Conservation (phyloP, 2,888 invertebrate genomes). For the Heliconius hortense region DNA sequence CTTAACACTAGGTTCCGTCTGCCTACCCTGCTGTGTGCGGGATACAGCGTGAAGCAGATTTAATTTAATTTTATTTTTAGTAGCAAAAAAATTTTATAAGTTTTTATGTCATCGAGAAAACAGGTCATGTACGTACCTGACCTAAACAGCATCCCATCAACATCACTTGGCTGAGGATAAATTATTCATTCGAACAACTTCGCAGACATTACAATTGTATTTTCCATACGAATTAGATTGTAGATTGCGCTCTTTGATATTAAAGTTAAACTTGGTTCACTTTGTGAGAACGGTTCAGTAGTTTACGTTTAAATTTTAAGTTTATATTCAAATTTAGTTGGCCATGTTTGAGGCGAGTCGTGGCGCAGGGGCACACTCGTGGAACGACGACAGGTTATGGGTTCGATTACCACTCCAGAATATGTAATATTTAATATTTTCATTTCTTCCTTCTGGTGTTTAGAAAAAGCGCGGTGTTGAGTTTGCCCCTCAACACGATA, state of each 20-base stretch:
- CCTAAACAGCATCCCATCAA: slow-evolving; percentile 31
- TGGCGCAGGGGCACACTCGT: too few species aligned
- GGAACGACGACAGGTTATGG: too few species aligned
- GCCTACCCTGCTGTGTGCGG: too few species aligned
- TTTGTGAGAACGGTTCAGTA: background rate
- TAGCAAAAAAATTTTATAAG: background rate
- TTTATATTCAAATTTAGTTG: background rate
- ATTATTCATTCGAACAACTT: slow-evolving; percentile 38
- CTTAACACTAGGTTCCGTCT: too few species aligned
- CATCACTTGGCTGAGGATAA: slow-evolving; percentile 35
- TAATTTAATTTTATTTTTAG: too few species aligned
- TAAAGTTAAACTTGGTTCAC: slow-evolving; percentile 14
- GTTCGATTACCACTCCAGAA: too few species aligned
- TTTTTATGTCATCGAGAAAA: slow-evolving; percentile 24
- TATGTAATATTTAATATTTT: too few species aligned
- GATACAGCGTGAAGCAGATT: too few species aligned
- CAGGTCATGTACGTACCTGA: slow-evolving; percentile 36
- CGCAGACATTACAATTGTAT: slow-evolving; percentile 31
- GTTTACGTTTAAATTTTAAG: background rate
- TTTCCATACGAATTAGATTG: slow-evolving; percentile 32
- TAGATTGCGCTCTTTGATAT: slow-evolving; percentile 31
- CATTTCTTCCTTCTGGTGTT: too few species aligned
- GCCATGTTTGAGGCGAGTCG: background rate
- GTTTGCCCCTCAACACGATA: too few species aligned
- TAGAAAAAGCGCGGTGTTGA: too few species aligned